These are phyloP conservation scores for Melanotaenia pygmaea DNA, from an alignment of 2,797 vertebrate species.

Conservation along the genomic window DNA sequence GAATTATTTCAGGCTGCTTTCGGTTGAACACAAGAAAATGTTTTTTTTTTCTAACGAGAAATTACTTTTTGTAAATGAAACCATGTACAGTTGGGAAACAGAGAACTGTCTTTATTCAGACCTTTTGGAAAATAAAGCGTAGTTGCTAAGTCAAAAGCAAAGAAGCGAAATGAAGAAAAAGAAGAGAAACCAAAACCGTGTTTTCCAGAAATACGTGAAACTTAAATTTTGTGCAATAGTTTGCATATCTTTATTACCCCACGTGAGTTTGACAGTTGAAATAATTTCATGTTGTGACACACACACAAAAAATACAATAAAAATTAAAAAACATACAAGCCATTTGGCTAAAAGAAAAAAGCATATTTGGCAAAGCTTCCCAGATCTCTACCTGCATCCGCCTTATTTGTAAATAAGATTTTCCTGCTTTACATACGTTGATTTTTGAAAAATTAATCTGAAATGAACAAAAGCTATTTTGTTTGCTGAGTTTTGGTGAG, in stretches of 20 bases:
- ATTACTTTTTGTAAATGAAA: constrained; percentile 89
- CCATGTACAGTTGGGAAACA: constrained; percentile 81
- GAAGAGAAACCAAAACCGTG: constrained; percentile 58
- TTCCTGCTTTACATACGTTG: constrained; percentile 82
- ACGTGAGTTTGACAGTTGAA: constrained; percentile 44
- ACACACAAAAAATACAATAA: constrained; percentile 31
- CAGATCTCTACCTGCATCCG: constrained; percentile 86
- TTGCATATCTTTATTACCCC: constrained; percentile 57
- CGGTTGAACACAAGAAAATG: constrained; percentile 67
- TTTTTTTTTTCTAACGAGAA: constrained; percentile 79
- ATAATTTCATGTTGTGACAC: constrained; percentile 53
- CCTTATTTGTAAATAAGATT: constrained; percentile 96
- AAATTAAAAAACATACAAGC: constrained; percentile 38
- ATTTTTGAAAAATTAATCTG: constrained; percentile 62
- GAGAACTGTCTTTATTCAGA: constrained; percentile 83
- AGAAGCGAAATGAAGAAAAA: constrained; percentile 14
- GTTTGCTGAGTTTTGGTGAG: constrained; percentile 64
- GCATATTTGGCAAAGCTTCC: constrained; percentile 53
- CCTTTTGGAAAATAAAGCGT: constrained; percentile 84
- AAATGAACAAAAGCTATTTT: constrained; percentile 54
- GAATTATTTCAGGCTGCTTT: constrained; percentile 79
- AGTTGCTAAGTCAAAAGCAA: constrained; percentile 49
- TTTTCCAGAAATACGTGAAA: constrained; percentile 66
- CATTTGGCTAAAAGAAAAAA: constrained; percentile 33
- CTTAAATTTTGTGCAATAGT: constrained; percentile 75